Conservation (phyloP, 2,888 invertebrate genomes). For the Eutolmus rufibarbis region DNA sequence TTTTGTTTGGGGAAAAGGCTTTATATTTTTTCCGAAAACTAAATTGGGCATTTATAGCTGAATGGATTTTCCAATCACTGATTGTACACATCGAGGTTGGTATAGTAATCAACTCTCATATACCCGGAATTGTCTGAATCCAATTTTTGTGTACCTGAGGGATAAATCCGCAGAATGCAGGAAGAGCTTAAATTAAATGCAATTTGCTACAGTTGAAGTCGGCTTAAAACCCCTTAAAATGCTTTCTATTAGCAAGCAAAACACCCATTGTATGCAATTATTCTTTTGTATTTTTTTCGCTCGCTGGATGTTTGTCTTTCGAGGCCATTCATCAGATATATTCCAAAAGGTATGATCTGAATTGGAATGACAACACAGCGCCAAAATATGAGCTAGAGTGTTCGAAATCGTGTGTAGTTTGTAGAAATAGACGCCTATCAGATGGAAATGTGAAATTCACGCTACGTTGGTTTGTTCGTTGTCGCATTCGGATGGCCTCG, state of each 20-base stretch:
- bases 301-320: neutral
- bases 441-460: neutral
- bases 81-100: neutral
- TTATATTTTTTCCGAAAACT: too few species aligned
- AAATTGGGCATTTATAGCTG: neutral
- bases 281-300: neutral
- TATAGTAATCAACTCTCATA: neutral
- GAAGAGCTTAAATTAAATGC: neutral
- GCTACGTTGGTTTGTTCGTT: neutral
- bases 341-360: neutral
- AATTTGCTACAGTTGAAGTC: neutral
- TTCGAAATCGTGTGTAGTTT: neutral
- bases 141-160: neutral
- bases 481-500: neutral
- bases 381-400: neutral
- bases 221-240: neutral
- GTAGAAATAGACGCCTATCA: neutral
- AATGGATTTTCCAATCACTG: neutral
- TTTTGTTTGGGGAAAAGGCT: too few species aligned
- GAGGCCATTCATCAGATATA: neutral
- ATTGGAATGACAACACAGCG: neutral
- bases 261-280: neutral
- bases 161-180: neutral
- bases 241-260: neutral
- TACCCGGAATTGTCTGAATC: too few species aligned